Evolutionary conservation across 2,113 vertebrate species (phyloP).

Genomic region (Lucifuga dentata): DNA sequence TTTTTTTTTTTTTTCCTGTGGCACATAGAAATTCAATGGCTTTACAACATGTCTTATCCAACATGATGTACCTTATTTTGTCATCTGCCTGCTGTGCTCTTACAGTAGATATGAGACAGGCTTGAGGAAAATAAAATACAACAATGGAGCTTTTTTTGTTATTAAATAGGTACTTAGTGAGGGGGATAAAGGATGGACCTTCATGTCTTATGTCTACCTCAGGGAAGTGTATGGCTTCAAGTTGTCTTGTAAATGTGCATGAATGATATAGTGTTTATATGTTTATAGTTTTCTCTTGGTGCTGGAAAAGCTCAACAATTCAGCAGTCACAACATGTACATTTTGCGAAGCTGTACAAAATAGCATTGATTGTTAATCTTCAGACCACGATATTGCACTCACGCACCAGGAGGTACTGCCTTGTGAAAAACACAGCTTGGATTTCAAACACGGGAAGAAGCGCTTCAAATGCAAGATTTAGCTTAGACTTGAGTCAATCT

Average conservation of each 20-base stretch:
- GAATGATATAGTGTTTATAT: constrained; percentile 67
- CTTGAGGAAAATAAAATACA: constrained; percentile 60
- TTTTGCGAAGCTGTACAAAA: constrained; percentile 83
- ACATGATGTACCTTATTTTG: constrained; percentile 50
- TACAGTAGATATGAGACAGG: constrained; percentile 59
- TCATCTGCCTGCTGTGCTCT: constrained; percentile 67
- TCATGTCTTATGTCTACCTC: constrained; percentile 72
- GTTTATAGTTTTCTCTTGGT: constrained; percentile 78
- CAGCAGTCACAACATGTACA: constrained; percentile 82
- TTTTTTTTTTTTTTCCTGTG: constrained; percentile 31
- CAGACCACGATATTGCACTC: constrained; percentile 80
- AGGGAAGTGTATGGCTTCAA: constrained; percentile 84
- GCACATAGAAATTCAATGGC: constrained; percentile 73
- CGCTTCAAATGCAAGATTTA: constrained; percentile 69
- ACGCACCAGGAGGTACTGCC: constrained; percentile 74
- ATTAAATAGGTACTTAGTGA: constrained; percentile 29
- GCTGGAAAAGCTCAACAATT: constrained; percentile 79
- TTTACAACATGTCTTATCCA: constrained; percentile 69
- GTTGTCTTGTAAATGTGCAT: constrained; percentile 73
- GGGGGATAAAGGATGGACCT: constrained; percentile 18
- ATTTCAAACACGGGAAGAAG: constrained; percentile 75
- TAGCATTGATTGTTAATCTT: constrained; percentile 83
- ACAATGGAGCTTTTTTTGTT: constrained; percentile 45
- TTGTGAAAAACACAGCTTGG: constrained; percentile 75
- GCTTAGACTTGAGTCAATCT: constrained; percentile 71